Conservation (phyloP, 2,797 vertebrate genomes). For the Lerista edwardsae region DNA sequence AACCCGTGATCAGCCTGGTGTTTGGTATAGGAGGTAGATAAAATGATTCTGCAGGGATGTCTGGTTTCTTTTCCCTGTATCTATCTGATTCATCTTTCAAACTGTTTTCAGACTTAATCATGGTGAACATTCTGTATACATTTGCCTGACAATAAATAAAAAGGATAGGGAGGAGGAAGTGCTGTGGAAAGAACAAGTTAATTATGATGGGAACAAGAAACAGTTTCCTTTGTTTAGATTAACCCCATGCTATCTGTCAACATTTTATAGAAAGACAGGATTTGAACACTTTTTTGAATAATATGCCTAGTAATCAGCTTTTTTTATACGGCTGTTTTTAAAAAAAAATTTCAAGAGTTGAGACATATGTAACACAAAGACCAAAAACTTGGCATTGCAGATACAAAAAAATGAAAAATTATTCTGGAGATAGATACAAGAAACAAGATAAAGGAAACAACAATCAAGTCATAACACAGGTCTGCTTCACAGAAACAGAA, state of each 20-base stretch:
- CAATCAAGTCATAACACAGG: too few species aligned
- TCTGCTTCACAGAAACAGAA: too few species aligned
- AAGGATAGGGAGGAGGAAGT: conserved; percentile 21
- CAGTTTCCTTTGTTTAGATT: conserved; percentile 37
- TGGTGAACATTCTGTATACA: conserved; percentile 56
- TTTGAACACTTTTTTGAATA: conserved; percentile 29
- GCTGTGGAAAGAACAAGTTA: conserved; percentile 32
- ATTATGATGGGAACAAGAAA: conserved; percentile 61
- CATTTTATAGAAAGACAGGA: conserved; percentile 18
- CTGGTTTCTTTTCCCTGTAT: conserved; percentile 68
- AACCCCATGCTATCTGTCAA: conserved; percentile 17
- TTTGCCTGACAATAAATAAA: conserved; percentile 64
- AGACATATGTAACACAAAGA: too few species aligned
- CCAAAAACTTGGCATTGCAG: too few species aligned
- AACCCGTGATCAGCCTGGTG: conserved; percentile 50
- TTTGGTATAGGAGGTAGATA: conserved; percentile 64
- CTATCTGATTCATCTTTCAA: conserved; percentile 53
- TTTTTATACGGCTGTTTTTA: too few species aligned
- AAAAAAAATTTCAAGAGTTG: too few species aligned
- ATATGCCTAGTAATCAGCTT: conserved; percentile 18
- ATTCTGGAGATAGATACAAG: too few species aligned
- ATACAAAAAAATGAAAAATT: too few species aligned
- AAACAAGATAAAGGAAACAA: too few species aligned
- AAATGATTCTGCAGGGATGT: conserved; percentile 50
- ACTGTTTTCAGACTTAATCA: conserved; percentile 62